Base-by-base conservation (phyloP, 1,140 invertebrate genomes). In the Nebria ingens region DNA sequence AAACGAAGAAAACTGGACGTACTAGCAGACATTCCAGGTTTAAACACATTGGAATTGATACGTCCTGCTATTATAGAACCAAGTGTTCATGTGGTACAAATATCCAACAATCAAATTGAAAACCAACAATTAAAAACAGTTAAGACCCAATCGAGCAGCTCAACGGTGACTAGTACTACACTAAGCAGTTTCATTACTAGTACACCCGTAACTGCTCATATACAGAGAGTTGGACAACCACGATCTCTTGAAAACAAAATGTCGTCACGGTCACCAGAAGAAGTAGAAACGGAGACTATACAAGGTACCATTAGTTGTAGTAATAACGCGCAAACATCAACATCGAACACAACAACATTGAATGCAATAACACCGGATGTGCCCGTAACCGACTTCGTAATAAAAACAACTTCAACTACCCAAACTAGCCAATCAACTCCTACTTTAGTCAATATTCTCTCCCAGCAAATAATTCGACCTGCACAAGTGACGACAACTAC, bases 71-170 rank as follows among this genome's bases (percentile, higher is more conserved):
- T 72, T 19, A 68, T 76, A 4, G 69, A 77, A 50, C 70, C 74
- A 0, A 78, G 78, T 0, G 76, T 82, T 2, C 79, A 82, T 59
- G 76, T 82, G 0, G 79, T 82, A 1, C 80, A 81, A 57, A 62
- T 81, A 17, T 34, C 19, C 9, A 53, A 4, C 34, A 38, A 19
- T 34, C 22, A 25, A 17, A 38, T 25, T 12, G 19, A 19, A 3
- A 53, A 19, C 22, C 29, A 53, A 13, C 51, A 53, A 17, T 12
- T 45, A 17, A 9, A 17, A 12, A 17, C 40, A 3, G 15, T 45
- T 4, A 45, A 45, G 17, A 9, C 40, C 3, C 40, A 45, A 45
- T 4, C 40, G 15, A 45, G 40, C 15, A 45, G 15, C 17, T 45
- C 40, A 12, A 45, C 9, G 9, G 15, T 17, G 6, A 17, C 40